Conservation (phyloP, 2,113 vertebrate genomes). For the Ctenomys sociabilis region DNA sequence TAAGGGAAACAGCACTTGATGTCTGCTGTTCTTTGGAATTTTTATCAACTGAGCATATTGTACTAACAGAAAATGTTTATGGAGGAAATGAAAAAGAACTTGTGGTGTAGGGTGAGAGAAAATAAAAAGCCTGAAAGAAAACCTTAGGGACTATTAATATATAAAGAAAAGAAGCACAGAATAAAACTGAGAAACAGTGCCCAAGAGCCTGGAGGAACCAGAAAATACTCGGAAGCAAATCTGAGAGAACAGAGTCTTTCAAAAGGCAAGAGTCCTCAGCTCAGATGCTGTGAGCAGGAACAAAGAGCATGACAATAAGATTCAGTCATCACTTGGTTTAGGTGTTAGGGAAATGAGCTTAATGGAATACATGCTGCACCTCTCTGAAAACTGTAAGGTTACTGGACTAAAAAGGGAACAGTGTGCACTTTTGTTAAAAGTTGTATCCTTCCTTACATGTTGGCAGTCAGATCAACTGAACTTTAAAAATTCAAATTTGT, state of each 20-base stretch:
- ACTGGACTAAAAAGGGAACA: background rate
- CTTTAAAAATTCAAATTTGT: background rate
- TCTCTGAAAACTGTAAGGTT: background rate
- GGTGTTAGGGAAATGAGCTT: background rate
- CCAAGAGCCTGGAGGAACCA: background rate
- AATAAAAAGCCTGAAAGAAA: background rate
- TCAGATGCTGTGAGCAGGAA: background rate
- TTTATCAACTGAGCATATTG: background rate
- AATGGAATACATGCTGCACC: background rate
- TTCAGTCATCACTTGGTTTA: background rate
- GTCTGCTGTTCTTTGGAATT: background rate
- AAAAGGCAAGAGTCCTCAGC: background rate
- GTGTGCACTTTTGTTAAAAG: background rate
- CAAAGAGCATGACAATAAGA: background rate
- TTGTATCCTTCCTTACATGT: background rate
- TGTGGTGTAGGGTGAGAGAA: background rate
- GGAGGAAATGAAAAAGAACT: constrained; percentile 3
- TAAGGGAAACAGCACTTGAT: background rate
- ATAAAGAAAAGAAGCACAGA: background rate
- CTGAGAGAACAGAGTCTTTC: background rate
- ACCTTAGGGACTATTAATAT: background rate
- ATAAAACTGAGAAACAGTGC: background rate
- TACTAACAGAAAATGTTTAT: background rate
- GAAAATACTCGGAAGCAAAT: background rate
- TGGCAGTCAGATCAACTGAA: background rate